Conservation (phyloP, 2,113 vertebrate species). For the Phoxinus phoxinus region DNA sequence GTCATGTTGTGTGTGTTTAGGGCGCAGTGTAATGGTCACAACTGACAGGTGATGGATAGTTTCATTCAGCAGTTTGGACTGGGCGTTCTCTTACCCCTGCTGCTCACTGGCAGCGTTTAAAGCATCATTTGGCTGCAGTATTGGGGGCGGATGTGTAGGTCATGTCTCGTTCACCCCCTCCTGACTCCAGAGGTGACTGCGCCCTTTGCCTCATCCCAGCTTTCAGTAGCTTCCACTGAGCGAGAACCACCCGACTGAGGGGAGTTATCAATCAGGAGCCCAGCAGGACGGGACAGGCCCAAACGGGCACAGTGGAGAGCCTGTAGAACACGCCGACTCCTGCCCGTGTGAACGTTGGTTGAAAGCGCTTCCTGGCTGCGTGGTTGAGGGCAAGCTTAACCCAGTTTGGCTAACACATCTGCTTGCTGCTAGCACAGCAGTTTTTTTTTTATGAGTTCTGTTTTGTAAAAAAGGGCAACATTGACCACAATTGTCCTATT, state of each 20-base stretch:
- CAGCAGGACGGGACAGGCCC: neutral
- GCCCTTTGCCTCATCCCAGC: constrained; percentile 1
- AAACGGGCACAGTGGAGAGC: constrained; percentile 11
- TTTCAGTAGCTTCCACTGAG: constrained; percentile 6
- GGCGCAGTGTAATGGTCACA: neutral
- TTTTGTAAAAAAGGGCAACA: neutral
- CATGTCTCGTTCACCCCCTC: neutral
- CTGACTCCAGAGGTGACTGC: constrained; percentile 7
- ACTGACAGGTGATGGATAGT: constrained; percentile 29
- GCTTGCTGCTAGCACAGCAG: neutral
- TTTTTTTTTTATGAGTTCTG: neutral
- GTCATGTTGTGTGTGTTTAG: neutral
- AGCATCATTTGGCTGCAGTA: constrained; percentile 28
- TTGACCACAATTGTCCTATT: neutral
- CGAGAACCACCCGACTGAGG: neutral
- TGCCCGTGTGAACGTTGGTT: constrained; percentile 16
- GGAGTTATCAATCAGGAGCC: constrained; percentile 28
- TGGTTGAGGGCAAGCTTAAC: constrained; percentile 2
- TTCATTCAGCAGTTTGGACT: neutral
- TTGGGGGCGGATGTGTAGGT: constrained; percentile 6
- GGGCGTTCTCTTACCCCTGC: constrained; percentile 14
- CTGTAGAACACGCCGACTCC: constrained; percentile 1
- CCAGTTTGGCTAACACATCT: neutral
- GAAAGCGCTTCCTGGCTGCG: neutral
- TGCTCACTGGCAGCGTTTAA: constrained; percentile 34